phyloP scores from a whole-genome alignment of 92 coral and sea anemone species.

The Siderastrea radians region DNA sequence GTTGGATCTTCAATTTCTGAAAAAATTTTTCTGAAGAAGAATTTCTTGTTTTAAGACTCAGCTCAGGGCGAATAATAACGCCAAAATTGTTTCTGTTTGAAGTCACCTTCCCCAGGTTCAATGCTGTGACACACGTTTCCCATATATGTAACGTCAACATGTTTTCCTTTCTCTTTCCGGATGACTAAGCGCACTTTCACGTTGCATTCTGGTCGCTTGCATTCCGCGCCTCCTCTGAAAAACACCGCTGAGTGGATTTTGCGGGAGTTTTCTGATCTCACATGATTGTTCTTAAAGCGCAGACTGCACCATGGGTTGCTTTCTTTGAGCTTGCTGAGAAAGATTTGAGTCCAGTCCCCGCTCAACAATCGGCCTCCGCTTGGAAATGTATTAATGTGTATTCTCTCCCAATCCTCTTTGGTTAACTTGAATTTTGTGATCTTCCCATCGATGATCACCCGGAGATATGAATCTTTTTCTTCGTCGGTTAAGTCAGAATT shows the following conservation, averaged over 20 bases:
- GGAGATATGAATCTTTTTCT: constrained; percentile 9
- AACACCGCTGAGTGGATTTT: constrained; percentile 31
- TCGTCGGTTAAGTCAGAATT: constrained; percentile 5
- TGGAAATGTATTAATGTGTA: constrained; percentile 18
- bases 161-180: constrained; percentile 26
- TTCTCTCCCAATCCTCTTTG: constrained; percentile 15
- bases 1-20: no score
- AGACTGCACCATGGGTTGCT: constrained; percentile 46
- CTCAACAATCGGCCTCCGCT: constrained; percentile 33
- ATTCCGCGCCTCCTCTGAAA: constrained; percentile 38
- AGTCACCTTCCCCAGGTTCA: no score
- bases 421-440: constrained; percentile 17
- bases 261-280: constrained; percentile 31
- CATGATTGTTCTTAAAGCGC: constrained; percentile 43
- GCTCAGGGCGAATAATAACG: no score
- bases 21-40: no score
- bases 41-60: no score
- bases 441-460: not conserved
- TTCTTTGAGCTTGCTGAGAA: constrained; percentile 23
- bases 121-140: not conserved
- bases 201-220: constrained; percentile 32
- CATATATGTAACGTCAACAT: not conserved
- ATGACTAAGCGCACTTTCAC: constrained; percentile 18
- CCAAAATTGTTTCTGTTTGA: no score
- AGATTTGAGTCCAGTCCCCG: constrained; percentile 33